These are phyloP conservation scores for Catocala nupta DNA, from an alignment of 2,888 invertebrate genomes.

Conservation along the genomic window DNA sequence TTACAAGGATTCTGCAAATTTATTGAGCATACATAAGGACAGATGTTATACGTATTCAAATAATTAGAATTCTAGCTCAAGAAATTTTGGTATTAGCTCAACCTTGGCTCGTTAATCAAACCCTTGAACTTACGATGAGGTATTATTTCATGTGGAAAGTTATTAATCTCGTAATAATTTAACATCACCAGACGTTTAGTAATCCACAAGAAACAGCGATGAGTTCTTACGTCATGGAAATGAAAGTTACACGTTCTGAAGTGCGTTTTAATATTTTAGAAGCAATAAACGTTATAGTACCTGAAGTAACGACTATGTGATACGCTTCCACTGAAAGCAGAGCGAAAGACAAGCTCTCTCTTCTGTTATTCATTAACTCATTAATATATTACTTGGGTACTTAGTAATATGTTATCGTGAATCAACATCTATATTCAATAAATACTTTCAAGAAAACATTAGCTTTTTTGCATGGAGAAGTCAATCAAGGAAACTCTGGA, in stretches of 20 bases:
- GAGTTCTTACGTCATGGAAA: constrained; percentile 33
- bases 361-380: too few species aligned
- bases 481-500: too few species aligned
- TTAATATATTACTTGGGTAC: too few species aligned
- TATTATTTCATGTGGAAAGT: constrained; percentile 34
- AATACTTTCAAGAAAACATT: too few species aligned
- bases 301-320: constrained; percentile 21
- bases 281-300: constrained; percentile 36
- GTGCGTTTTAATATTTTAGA: constrained; percentile 42
- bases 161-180: constrained; percentile 40
- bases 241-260: constrained; percentile 29
- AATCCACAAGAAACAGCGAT: constrained; percentile 25
- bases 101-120: not conserved
- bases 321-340: not conserved
- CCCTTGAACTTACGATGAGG: not conserved
- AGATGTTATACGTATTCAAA: not conserved
- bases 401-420: too few species aligned
- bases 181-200: constrained; percentile 25
- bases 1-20: too few species aligned
- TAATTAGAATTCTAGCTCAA: not conserved
- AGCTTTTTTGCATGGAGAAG: too few species aligned
- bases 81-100: not conserved
- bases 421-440: too few species aligned
- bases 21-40: too few species aligned
- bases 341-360: not conserved